Evolutionary conservation across 2,888 invertebrate genomes (phyloP).

Genomic region (Protonemura montana): DNA sequence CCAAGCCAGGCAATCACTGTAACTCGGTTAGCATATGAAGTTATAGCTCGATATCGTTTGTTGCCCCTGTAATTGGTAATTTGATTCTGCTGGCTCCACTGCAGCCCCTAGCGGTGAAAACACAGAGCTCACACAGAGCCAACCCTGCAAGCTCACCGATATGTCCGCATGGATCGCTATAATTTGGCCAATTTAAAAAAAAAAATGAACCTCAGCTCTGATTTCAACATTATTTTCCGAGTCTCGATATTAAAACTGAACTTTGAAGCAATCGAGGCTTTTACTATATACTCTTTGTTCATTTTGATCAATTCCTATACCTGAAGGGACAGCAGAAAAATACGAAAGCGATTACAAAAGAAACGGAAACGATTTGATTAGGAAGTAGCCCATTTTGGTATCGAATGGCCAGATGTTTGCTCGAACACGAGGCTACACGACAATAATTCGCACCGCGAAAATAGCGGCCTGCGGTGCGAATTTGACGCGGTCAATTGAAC

Average conservation of each 20-base stretch:
- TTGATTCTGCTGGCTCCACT: constrained; percentile 16
- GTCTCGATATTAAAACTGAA: neutral
- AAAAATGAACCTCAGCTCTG: neutral
- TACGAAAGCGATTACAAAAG: neutral
- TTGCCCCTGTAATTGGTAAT: neutral
- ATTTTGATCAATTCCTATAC: neutral
- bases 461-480: constrained; percentile 27
- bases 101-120: too few species aligned
- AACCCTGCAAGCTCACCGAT: neutral
- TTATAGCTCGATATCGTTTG: constrained; percentile 33
- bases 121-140: too few species aligned
- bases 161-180: neutral
- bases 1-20: neutral
- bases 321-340: neutral
- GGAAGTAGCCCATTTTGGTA: neutral
- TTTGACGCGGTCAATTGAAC: constrained; percentile 49
- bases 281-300: neutral
- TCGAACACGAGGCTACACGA: too few species aligned
- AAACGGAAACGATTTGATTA: neutral
- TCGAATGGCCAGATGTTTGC: neutral
- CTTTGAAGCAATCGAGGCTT: neutral
- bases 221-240: neutral
- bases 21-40: constrained; percentile 32
- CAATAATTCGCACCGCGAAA: too few species aligned
- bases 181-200: constrained; percentile 10